phyloP scores from a whole-genome alignment of 2,888 invertebrate genomes.

The Pherbina coryleti region DNA sequence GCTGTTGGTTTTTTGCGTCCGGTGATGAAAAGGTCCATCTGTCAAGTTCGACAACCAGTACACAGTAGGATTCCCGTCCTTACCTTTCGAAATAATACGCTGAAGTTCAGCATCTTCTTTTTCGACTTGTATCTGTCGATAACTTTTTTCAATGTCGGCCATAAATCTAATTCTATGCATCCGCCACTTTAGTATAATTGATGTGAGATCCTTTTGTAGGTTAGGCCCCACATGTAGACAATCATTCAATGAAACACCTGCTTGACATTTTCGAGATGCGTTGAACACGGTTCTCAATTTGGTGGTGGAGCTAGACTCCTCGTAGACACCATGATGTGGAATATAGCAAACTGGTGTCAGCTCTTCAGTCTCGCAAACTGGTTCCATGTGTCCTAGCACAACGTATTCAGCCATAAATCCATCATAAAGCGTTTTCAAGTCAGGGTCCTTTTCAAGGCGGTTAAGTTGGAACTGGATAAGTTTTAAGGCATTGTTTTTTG shows the following conservation, averaged over 20 bases:
- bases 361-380: conserved; percentile 7
- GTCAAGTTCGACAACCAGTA: conserved; percentile 22
- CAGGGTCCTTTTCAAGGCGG: conserved; percentile 35
- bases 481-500: conserved; percentile 35
- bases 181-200: conserved; percentile 40
- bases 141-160: conserved; percentile 47
- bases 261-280: conserved; percentile 31
- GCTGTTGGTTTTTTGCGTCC: not conserved
- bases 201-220: conserved; percentile 40
- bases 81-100: conserved; percentile 39
- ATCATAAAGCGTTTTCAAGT: conserved; percentile 37
- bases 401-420: conserved; percentile 42
- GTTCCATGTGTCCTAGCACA: conserved; percentile 38
- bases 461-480: conserved; percentile 36
- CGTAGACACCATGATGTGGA: conserved; percentile 43
- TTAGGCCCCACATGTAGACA: conserved; percentile 46
- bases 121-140: conserved; percentile 42
- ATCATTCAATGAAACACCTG: conserved; percentile 40
- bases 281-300: conserved; percentile 44
- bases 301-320: conserved; percentile 43
- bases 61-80: conserved; percentile 12
- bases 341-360: conserved; percentile 27
- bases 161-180: conserved; percentile 43
- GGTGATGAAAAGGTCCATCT: not conserved
- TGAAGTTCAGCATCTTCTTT: conserved; percentile 41